Conservation (phyloP, 1,140 invertebrate species). For the Octopus sinensis region DNA sequence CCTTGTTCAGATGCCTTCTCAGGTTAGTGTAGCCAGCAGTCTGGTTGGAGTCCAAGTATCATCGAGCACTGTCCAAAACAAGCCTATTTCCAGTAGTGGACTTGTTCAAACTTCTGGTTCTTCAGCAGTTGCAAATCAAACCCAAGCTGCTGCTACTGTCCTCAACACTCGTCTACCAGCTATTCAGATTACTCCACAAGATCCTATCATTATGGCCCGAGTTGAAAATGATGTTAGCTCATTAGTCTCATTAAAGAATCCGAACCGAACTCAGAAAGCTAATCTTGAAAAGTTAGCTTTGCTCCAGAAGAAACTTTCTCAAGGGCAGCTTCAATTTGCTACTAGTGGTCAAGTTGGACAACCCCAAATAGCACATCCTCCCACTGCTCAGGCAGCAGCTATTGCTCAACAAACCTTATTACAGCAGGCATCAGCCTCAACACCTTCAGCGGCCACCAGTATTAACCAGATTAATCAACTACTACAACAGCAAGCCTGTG, state of each 20-base stretch:
- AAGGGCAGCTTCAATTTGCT: conserved; percentile 24
- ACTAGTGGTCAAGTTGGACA: conserved; percentile 14
- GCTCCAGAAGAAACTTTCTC: conserved; percentile 26
- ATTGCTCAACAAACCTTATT: conserved; percentile 3
- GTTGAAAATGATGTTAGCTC: conserved; percentile 35
- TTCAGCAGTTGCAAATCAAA: neutral
- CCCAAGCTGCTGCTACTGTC: conserved; percentile 11
- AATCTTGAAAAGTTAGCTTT: conserved; percentile 25
- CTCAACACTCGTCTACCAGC: conserved; percentile 23
- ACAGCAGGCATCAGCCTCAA: neutral
- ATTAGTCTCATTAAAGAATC: conserved; percentile 25
- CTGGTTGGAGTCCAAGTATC: conserved; percentile 18
- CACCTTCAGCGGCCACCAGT: conserved; percentile 7
- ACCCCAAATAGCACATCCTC: conserved; percentile 18
- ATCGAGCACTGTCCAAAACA: conserved; percentile 20
- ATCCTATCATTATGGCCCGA: conserved; percentile 24
- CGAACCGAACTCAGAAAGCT: conserved; percentile 30
- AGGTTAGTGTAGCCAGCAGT: conserved; percentile 18
- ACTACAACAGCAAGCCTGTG: too few species aligned
- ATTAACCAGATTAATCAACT: neutral
- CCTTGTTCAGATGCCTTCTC: conserved; percentile 21
- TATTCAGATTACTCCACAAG: conserved; percentile 31
- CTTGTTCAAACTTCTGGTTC: conserved; percentile 12
- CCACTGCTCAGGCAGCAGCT: conserved; percentile 8
- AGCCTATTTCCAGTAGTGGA: neutral